phyloP scores from a whole-genome alignment of 2,797 vertebrate species.

The Hozukius guyotensis region DNA sequence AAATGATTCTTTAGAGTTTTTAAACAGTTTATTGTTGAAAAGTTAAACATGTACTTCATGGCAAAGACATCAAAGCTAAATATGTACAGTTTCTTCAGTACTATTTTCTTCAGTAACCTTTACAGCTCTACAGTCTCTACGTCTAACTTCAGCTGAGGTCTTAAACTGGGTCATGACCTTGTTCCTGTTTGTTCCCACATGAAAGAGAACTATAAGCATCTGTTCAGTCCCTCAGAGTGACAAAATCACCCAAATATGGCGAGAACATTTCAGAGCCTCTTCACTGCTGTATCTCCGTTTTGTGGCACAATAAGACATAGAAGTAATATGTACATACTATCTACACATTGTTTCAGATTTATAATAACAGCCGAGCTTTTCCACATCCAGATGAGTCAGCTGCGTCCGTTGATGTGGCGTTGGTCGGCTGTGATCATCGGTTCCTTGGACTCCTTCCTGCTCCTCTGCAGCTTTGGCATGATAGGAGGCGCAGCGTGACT shows the following conservation, averaged over 20 bases:
- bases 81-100: conserved; percentile 36
- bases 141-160: conserved; percentile 5
- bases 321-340: conserved; percentile 48
- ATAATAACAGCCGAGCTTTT: not conserved
- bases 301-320: not conserved
- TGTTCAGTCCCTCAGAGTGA: not conserved
- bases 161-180: conserved; percentile 15
- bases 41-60: not conserved
- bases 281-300: not conserved
- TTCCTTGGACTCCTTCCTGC: conserved; percentile 65
- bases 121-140: conserved; percentile 8
- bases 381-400: conserved; percentile 43
- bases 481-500: conserved; percentile 71
- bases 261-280: not conserved
- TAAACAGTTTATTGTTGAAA: conserved; percentile 39
- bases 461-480: conserved; percentile 79
- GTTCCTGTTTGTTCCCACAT: conserved; percentile 13
- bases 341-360: conserved; percentile 29
- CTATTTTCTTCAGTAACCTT: not conserved
- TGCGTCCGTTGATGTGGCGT: conserved; percentile 50
- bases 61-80: not conserved
- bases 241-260: not conserved
- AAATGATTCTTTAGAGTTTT: not conserved
- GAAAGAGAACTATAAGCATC: not conserved
- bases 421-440: conserved; percentile 37